Evolutionary conservation across 2,888 invertebrate genomes (phyloP), one percentile per base, ranked within the genome.

Genomic region (Pachydiplax longipennis): DNA sequence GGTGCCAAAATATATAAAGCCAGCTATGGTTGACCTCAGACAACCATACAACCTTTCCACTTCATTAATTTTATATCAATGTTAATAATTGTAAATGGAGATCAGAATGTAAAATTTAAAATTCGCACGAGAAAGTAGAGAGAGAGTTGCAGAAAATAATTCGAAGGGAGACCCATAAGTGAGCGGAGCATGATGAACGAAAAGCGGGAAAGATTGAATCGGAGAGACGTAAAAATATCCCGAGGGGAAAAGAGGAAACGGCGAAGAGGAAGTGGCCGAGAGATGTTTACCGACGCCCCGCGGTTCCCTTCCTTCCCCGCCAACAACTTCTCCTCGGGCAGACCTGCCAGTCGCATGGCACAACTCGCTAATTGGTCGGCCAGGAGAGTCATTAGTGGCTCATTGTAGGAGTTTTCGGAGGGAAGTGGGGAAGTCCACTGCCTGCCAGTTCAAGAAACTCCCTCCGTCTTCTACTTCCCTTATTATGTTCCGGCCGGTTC

Each of bases 311-410:
- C 73, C 73, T 25, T 25, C 65, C 65, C 65, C 65, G 65, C 61
- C 61, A 5, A 22, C n/a, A 22, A 61, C 61, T 61, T 65, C 65
- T 65, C 65, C 65, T 65, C n/a, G 65, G 65, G 65, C 65, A 25
- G 65, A 73, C 73, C 73, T 73, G 73, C 73, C 73, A 73, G 73
- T 73, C 73, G 73, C 73, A 73, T 73, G 73, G 73, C 25, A 25
- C 31, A 73, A 73, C 73, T 73, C 73, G 73, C 73, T 73, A 87
- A 87, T 87, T 87, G 87, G 87, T 87, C 61, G 87, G 58, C 40
- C 61, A 87, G 87, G 61, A 87, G 87, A 87, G 61, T 87, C 87
- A 87, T 87, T 87, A 87, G 87, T 87, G 61, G 87, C 87, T 87
- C 87, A 87, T 87, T 87, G 87, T 87, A 37, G 87, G 87, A 37